Percentiles rank a stretch among this genome's conserved stretches.
Conservation (phyloP, 2,113 vertebrate genomes). For the Caretta caretta region DNA sequence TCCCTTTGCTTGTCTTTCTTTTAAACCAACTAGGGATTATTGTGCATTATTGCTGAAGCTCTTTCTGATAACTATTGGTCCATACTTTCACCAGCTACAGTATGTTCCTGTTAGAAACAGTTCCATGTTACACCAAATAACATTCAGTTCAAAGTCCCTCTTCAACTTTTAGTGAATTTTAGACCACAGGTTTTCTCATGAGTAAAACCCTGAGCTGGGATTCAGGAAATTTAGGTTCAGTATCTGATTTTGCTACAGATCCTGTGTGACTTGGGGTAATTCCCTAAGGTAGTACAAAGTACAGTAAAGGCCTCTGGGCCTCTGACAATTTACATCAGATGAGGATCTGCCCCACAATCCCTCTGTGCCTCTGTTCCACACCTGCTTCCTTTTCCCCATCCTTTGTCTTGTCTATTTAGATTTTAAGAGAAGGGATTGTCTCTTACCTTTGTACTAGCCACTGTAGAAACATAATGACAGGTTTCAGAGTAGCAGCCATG, state of each 20-base stretch:
- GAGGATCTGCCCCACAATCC: neutral
- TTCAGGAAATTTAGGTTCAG: neutral
- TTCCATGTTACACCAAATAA: neutral
- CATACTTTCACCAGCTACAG: neutral
- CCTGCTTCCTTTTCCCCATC: neutral
- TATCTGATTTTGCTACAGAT: neutral
- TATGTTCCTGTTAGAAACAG: neutral
- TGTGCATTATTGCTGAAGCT: neutral
- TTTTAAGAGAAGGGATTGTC: neutral
- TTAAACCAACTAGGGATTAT: neutral
- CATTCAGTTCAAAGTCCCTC: neutral
- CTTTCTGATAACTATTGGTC: neutral
- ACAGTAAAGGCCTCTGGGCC: too few relatives aligned
- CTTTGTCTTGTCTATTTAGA: neutral
- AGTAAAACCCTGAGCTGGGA: neutral
- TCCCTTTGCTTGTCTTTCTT: neutral
- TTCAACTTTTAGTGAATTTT: neutral
- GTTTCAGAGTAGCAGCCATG: too few relatives aligned
- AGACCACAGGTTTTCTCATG: neutral
- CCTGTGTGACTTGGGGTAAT: neutral
- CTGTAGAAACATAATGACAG: neutral
- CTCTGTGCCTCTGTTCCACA: neutral
- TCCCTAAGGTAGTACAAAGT: neutral
- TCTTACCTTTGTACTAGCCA: neutral
- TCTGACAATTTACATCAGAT: neutral